Evolutionary conservation across 1,140 invertebrate species (phyloP), one percentile per base, ranked within the genome.

Genomic region (Solen grandis): DNA sequence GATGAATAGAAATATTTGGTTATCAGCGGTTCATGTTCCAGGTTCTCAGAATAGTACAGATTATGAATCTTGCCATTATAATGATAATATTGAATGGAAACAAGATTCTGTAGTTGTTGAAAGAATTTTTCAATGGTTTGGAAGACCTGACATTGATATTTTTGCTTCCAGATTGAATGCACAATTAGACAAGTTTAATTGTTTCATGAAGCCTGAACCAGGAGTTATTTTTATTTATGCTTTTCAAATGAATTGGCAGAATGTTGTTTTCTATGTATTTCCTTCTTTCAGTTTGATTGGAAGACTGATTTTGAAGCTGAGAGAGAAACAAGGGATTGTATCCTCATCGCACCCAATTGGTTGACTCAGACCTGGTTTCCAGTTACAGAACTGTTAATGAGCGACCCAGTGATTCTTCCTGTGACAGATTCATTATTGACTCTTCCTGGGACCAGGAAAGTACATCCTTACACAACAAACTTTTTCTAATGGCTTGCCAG

Each of bases 111-210:
- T 13, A 59, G 29, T 59, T 13, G n/a, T 59, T 59, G 8, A 25
- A 13, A 13, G 8, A 10, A 59, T 59, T 13, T 13, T 19, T 59
- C 29, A 22, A n/a, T 13, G 8, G 29, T 59, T 13, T 8, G 57
- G 57, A 19, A 13, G 10, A 59, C 57, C 57, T 8, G 10, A 13
- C 31, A 35, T 66, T 33, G 63, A 66, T 38, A 31, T 66, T 14
- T 78, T 78, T 80, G 77, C 50, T 25, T 50, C 41, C 25, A 52
- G 68, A 46, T 27, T 74, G 35, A 80, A 80, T 50, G 16, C 46
- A 46, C 66, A 80, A 55, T 27, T 74, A 33, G 10, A 73, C n/a
- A n/a, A n/a, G 31, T n/a, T 3, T 22, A 57, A 73, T 69, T 25
- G 33, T 35, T 46, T 38, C 5, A 73, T 54, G 52, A 72, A 73